A percentile compares a stretch with the other conserved stretches of the same genome.
Conservation (phyloP, 2,888 invertebrate genomes). For the Notodonta ziczac region DNA sequence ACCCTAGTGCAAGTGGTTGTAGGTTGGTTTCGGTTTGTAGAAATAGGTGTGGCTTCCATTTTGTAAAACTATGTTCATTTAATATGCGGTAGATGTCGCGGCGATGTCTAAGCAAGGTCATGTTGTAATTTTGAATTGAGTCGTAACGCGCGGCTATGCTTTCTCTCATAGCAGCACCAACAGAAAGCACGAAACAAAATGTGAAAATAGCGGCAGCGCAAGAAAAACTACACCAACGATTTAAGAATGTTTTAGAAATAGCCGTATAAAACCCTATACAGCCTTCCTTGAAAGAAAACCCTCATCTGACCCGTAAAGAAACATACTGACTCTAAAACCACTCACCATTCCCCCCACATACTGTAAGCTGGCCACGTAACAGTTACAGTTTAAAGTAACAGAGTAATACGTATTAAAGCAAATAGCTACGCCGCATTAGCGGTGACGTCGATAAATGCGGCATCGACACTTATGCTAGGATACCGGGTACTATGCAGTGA, state of each 20-base stretch:
- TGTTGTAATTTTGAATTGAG: too few relatives aligned
- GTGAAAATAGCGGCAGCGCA: too few relatives aligned
- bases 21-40: too few relatives aligned
- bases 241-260: not conserved
- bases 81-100: too few relatives aligned
- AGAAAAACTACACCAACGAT: not conserved
- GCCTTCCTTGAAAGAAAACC: not conserved
- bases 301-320: conserved; percentile 7
- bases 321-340: conserved; percentile 1
- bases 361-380: conserved; percentile 35
- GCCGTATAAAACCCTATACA: not conserved
- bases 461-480: not conserved
- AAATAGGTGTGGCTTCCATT: too few relatives aligned
- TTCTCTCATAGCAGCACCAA: too few relatives aligned
- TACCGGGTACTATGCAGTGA: not conserved
- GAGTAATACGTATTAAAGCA: conserved; percentile 62
- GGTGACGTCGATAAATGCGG: conserved; percentile 60
- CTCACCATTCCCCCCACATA: conserved; percentile 4
- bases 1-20: too few relatives aligned
- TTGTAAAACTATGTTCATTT: too few relatives aligned
- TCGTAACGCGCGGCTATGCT: too few relatives aligned
- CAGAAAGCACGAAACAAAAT: too few relatives aligned
- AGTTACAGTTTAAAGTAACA: conserved; percentile 58
- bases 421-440: conserved; percentile 64
- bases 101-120: too few relatives aligned